Percentiles rank a stretch among this genome's conserved stretches.
phyloP scores from a whole-genome alignment of 2,113 vertebrate genomes.

The Spea bombifrons region DNA sequence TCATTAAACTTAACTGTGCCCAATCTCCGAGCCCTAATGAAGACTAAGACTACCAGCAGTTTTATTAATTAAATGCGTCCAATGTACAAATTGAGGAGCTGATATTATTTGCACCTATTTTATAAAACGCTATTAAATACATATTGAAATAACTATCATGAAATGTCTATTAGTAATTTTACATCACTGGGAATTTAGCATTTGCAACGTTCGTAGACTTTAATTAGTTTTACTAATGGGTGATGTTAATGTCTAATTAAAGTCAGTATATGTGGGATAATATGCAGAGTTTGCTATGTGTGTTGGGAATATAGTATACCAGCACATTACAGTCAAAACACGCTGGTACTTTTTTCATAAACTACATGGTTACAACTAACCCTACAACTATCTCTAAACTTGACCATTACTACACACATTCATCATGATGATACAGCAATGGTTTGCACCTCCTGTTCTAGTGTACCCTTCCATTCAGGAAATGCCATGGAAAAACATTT shows the following conservation, averaged over 20 bases:
- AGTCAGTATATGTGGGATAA: too few relatives aligned
- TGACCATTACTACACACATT: too few relatives aligned
- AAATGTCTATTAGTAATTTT: not conserved
- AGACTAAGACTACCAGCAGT: constrained; percentile 9
- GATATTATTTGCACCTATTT: constrained; percentile 10
- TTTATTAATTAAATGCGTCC: constrained; percentile 17
- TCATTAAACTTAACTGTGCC: constrained; percentile 28
- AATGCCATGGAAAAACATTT: too few relatives aligned
- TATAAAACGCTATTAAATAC: not conserved
- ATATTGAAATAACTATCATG: not conserved
- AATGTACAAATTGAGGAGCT: constrained; percentile 4
- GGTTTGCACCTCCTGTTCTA: too few relatives aligned
- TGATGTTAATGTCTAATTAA: not conserved
- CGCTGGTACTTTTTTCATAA: too few relatives aligned
- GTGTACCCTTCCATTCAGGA: too few relatives aligned
- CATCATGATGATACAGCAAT: too few relatives aligned
- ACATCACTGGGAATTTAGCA: not conserved
- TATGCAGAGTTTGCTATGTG: too few relatives aligned
- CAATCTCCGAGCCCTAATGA: constrained; percentile 8
- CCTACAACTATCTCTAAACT: too few relatives aligned
- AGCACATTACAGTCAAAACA: too few relatives aligned
- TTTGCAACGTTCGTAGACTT: not conserved
- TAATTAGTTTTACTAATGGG: constrained; percentile 7
- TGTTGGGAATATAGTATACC: too few relatives aligned
- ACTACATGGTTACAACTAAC: too few relatives aligned